These are phyloP conservation scores for Latrodectus elegans DNA, from an alignment of 2,888 invertebrate species.

Conservation along the genomic window DNA sequence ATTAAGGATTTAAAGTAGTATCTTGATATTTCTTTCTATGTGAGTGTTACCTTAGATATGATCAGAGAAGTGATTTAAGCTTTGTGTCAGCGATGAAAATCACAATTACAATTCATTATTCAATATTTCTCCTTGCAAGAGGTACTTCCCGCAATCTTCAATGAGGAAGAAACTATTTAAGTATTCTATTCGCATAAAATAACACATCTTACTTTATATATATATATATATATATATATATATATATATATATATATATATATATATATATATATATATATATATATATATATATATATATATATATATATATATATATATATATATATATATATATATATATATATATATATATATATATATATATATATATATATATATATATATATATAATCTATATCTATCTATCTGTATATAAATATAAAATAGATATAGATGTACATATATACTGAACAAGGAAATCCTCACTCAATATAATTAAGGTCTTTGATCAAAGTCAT, in stretches of 20 bases:
- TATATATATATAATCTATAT: slow-evolving; percentile 11
- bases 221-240: no score
- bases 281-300: slow-evolving; percentile 8
- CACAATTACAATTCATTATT: no score
- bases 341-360: not conserved
- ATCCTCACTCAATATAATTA: no score
- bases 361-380: not conserved
- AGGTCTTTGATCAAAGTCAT: no score
- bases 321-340: not conserved
- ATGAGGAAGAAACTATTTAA: no score
- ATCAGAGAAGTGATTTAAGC: not conserved
- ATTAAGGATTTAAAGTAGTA: slow-evolving; percentile 42
- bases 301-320: slow-evolving; percentile 13
- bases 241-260: not conserved
- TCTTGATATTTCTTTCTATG: slow-evolving; percentile 15
- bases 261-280: not conserved
- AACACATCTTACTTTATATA: no score
- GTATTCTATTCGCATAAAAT: no score
- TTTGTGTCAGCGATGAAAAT: no score
- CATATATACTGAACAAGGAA: no score
- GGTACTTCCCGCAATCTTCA: no score
- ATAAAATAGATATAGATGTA: not conserved
- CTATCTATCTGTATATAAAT: not conserved
- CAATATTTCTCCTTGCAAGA: no score
- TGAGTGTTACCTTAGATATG: not conserved